Evolutionary conservation across 2,888 invertebrate genomes (phyloP), one percentile per base, ranked within the genome.

Genomic region (Agrypnus murinus): DNA sequence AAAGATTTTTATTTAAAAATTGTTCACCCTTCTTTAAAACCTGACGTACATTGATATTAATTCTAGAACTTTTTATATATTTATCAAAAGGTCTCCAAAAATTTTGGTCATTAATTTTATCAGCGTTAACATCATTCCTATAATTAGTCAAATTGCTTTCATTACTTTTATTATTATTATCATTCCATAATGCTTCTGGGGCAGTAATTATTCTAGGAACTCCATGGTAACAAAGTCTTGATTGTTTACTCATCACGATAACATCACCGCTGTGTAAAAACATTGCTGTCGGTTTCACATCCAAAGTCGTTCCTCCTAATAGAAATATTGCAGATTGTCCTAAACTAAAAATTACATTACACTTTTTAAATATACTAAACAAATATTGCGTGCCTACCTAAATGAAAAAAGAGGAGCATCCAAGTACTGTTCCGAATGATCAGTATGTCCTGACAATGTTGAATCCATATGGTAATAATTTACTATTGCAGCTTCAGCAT

Each of bases 401-500:
- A 95, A 90, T 0, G 99, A 99, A 80, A 99, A 91, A 34, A 99
- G 86, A 0, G 99, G 99, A 2, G 97, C 96, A 31, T 90, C 88
- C 50, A 92, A 87, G 86, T 96, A 93, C 0, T 91, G 86, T 86
- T 99, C 98, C 0, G 98, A 98, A 82, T 95, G 94, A 86, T 99
- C 99, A 0, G 95, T 95, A 82, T 99, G 99, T 0, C 96, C 96
- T 1, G 96, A 94, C 36, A 99, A 87, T 1, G 95, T 96, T 0
- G 97, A 96, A 80, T 96, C 95, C 87, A 95, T 90, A 77, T 96
- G 94, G 84, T 99, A 99, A 84, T 94, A 99, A 86, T 99, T 99
- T 0, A 99, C 90, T 78, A 99, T 99, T 0, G 96, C 97, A 12
- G 99, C 98, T 87, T 99, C 93, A 0, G 98, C 92, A 65, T 84